Evolutionary conservation across 2,888 invertebrate species (phyloP), one percentile per base, ranked within the genome.

Genomic region (Drosophila maculinotata): DNA sequence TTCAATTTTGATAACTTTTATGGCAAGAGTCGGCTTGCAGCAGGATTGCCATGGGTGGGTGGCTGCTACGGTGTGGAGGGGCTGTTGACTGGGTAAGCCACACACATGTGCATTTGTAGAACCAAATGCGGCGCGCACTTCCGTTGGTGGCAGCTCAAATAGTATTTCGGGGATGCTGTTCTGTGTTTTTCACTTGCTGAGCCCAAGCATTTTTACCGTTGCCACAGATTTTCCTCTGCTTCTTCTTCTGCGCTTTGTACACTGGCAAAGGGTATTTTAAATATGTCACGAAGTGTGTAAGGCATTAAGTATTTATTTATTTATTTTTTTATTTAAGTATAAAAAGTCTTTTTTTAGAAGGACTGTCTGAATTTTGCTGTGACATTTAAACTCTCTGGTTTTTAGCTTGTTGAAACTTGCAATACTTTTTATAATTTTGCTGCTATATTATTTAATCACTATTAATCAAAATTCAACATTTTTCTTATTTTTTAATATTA

Each of bases 1-100:
- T 83, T 86, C 84, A 88, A 89, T 89, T 87, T 86, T 88, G 76
- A 88, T 89, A 89, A 89, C 69, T 78, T 75, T 83, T 53, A 79
- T 67, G 71, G 68, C 56, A 64, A 65, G n/a, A n/a, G 38, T 62
- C 56, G 65, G 41, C 47, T 33, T 31, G 23, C 54, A 28, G 28
- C 33, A 15, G 41, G 9, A 28, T 12, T 9, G 17, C 1, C n/a
- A 1, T 2, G 4, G 0, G 0, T 14, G 1, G 17, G 10, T 2
- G 12, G 14, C 0, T 5, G 17, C n/a, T n/a, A n/a, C n/a, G 10
- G n/a, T 17, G 17, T 3, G 12, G 15, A 5, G 9, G 7, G 20
- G 1, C 8, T 12, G 9, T 5, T 30, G 36, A n/a, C n/a, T 7
- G 35, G 12, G 30, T 8, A 23, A 5, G 8, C 25, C 42, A 45